Evolutionary conservation across 2,888 invertebrate species (phyloP).

Genomic region (Cryptus viduatorius): DNA sequence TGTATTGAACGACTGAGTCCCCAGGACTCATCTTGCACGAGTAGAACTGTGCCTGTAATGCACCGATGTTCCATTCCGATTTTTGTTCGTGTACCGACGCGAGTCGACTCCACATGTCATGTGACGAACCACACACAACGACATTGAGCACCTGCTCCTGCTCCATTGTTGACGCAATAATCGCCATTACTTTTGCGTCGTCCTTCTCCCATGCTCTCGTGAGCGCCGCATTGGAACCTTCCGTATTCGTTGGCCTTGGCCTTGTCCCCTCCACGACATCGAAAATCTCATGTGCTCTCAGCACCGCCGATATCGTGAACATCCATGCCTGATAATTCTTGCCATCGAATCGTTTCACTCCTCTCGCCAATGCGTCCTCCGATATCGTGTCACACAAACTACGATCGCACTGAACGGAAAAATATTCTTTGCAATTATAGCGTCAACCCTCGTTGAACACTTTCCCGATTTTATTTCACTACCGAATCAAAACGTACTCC

Average conservation of each 20-base stretch:
- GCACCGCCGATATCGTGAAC: conserved; percentile 58
- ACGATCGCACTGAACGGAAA: too few species aligned
- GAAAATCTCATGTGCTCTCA: conserved; percentile 61
- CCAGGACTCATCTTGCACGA: conserved; percentile 49
- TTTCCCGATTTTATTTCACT: too few species aligned
- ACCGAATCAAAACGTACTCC: too few species aligned
- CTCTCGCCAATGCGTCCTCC: neutral
- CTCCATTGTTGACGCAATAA: conserved; percentile 62
- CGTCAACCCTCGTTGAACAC: too few species aligned
- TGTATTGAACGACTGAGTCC: conserved; percentile 73
- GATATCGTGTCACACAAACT: neutral
- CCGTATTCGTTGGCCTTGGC: conserved; percentile 13
- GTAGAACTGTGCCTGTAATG: conserved; percentile 40
- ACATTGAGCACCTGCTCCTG: conserved; percentile 54
- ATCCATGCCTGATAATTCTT: conserved; percentile 60
- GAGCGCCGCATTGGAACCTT: conserved; percentile 24
- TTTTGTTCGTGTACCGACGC: conserved; percentile 69
- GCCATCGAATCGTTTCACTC: conserved; percentile 54
- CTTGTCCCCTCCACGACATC: conserved; percentile 59
- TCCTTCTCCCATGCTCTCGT: conserved; percentile 59
- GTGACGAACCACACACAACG: conserved; percentile 66
- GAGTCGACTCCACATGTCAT: conserved; percentile 71
- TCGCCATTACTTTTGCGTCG: conserved; percentile 63
- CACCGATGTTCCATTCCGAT: conserved; percentile 54
- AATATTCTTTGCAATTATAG: too few species aligned